phyloP scores from a whole-genome alignment of 2,888 invertebrate genomes.

The Aphodius sticticus region DNA sequence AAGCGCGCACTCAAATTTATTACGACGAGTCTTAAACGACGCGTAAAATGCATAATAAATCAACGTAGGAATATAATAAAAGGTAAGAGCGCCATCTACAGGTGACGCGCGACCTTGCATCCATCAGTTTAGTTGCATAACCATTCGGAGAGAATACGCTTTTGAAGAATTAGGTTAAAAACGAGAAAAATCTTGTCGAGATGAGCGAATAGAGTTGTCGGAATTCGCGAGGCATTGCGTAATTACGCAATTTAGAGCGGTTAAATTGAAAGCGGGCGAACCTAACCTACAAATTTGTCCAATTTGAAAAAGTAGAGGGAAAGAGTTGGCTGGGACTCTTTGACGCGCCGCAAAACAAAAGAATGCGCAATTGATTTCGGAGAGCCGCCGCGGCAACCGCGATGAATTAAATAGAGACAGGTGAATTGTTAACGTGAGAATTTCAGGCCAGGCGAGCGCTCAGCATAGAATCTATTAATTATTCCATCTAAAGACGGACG shows the following conservation, averaged over 20 bases:
- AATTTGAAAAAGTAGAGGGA: conserved; percentile 8
- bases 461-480: conserved; percentile 18
- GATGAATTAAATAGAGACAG: conserved; percentile 33
- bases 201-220: not conserved
- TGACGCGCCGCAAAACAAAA: conserved; percentile 23
- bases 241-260: conserved; percentile 17
- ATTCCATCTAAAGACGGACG: conserved; percentile 22
- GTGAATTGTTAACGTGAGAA: conserved; percentile 36
- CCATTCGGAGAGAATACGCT: not conserved
- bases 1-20: not conserved
- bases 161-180: conserved; percentile 4
- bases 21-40: not conserved
- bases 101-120: not conserved
- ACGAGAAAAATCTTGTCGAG: not conserved
- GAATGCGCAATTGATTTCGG: conserved; percentile 26
- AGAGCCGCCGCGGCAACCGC: conserved; percentile 13
- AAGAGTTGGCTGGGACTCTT: not conserved
- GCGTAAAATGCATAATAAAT: not conserved
- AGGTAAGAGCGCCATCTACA: not conserved
- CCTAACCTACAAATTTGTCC: conserved; percentile 9
- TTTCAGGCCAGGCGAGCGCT: conserved; percentile 11
- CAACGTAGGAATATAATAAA: not conserved
- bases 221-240: conserved; percentile 8
- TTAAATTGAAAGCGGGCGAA: conserved; percentile 7
- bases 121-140: not conserved